These are phyloP conservation scores for Gavia stellata DNA, from an alignment of 2,113 vertebrate genomes.

Conservation along the genomic window DNA sequence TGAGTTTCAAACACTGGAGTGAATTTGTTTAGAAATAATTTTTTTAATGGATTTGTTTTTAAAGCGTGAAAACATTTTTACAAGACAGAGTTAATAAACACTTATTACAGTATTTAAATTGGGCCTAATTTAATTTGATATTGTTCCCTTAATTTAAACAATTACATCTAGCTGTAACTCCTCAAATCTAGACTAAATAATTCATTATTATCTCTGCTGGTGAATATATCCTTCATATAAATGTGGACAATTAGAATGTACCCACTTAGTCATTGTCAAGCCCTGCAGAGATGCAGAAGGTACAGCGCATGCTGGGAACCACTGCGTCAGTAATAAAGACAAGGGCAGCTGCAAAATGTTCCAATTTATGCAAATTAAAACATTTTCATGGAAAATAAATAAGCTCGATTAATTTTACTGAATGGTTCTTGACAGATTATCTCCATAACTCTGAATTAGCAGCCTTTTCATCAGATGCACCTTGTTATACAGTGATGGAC, in stretches of 20 bases:
- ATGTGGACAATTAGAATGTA: constrained; percentile 52
- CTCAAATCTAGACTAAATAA: constrained; percentile 50
- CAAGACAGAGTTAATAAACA: constrained; percentile 35
- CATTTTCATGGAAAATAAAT: constrained; percentile 59
- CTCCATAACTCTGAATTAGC: constrained; percentile 1
- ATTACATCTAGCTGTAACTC: constrained; percentile 21
- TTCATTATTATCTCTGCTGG: constrained; percentile 56
- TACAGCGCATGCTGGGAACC: constrained; percentile 20
- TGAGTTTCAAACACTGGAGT: not conserved
- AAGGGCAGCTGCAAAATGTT: constrained; percentile 55
- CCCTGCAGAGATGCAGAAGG: constrained; percentile 46
- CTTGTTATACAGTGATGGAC: not conserved
- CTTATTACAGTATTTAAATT: constrained; percentile 33
- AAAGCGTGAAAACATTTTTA: constrained; percentile 16
- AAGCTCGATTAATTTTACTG: constrained; percentile 47
- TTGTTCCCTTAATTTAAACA: constrained; percentile 44
- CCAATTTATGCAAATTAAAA: constrained; percentile 64
- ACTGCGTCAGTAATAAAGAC: constrained; percentile 27
- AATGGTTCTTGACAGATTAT: constrained; percentile 40
- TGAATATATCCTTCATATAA: constrained; percentile 42
- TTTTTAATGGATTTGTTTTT: constrained; percentile 40
- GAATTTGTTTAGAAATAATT: constrained; percentile 39
- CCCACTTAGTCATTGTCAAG: constrained; percentile 60
- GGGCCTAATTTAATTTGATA: constrained; percentile 28
- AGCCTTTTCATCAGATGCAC: not conserved